Conservation (phyloP, 2,888 invertebrate genomes). For the Drosophila limbata region DNA sequence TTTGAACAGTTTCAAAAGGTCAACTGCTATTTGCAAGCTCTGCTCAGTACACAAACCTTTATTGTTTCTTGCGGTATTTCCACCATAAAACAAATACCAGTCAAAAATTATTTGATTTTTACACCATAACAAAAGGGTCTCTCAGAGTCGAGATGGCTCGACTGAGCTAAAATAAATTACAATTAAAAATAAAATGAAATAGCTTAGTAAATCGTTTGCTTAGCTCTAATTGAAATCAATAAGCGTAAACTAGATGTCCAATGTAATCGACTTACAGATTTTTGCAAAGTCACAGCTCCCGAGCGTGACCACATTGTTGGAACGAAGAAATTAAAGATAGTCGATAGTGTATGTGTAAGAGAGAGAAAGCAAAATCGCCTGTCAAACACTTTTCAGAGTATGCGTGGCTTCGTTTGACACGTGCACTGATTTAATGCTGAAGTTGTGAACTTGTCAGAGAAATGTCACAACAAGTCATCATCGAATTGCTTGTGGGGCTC, state of each 20-base stretch:
- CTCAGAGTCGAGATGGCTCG: too few species aligned
- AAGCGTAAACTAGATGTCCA: neutral
- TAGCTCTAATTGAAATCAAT: neutral
- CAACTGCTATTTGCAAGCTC: too few species aligned
- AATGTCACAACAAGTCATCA: slow-evolving; percentile 73
- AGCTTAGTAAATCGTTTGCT: too few species aligned
- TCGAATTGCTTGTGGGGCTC: neutral
- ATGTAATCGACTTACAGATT: neutral
- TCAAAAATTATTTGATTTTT: too few species aligned
- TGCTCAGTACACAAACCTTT: too few species aligned
- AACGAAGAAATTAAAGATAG: neutral
- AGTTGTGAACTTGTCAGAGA: slow-evolving; percentile 53
- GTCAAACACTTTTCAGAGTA: neutral
- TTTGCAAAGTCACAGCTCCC: neutral
- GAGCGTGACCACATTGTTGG: neutral
- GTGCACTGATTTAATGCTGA: slow-evolving; percentile 51
- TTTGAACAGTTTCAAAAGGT: too few species aligned
- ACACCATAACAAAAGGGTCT: too few species aligned
- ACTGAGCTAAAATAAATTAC: too few species aligned
- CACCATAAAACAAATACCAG: too few species aligned
- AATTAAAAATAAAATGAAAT: too few species aligned
- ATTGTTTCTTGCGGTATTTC: too few species aligned
- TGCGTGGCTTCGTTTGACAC: slow-evolving; percentile 38
- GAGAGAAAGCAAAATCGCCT: neutral
- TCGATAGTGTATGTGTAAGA: neutral